Base-by-base conservation (phyloP, 92 coral and sea anemone genomes). In the Zoanthus solanderi region DNA sequence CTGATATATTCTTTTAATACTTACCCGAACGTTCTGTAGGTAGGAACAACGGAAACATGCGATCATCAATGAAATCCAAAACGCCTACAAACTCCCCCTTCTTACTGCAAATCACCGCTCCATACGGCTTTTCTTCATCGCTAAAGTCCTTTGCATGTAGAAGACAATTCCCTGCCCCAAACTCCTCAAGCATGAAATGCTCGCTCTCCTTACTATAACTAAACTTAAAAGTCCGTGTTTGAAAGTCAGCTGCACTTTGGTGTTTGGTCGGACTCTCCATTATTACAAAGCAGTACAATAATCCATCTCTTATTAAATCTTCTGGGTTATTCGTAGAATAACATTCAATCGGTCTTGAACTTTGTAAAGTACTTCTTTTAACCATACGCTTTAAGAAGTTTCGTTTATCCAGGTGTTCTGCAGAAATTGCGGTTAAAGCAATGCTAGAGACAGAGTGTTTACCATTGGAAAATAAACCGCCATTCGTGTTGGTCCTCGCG, bases 301-400 rank as follows among this genome's bases (percentile, higher is more conserved):
- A 75, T 5, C 93, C 93, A 2, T 92, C 95, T 9, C 46, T 28
- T 11, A 72, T 30, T 42, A 92, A 69, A 34, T 90, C 93, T 47
- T 69, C 83, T n/a, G 76, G 82, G 32, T 75, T 83, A 76, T 75
- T 50, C 56, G 56, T 86, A 44, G 86, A 69, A 72, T 28, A 79
- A 83, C 93, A 93, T 0, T 89, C 93, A 45, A 93, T 67, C 7
- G 96, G 96, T 61, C 96, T 90, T 80, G 89, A 88, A n/a, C 93
- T 95, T 76, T 95, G 96, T 60, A 95, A 88, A 84, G 90, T 93
- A 45, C 96, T 94, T 88, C 88, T 93, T 90, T 95, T 95, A 60
- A 91, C 96, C 96, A 95, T 95, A 81, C 92, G 89, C 89, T 93
- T 95, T 12, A 95, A 92, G 81, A 95, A 95, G 11, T 96, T 95